A percentile compares a stretch with the other conserved stretches of the same genome.
Evolutionary conservation across 2,113 vertebrate species (phyloP).

Genomic region (Kryptolebias marmoratus): DNA sequence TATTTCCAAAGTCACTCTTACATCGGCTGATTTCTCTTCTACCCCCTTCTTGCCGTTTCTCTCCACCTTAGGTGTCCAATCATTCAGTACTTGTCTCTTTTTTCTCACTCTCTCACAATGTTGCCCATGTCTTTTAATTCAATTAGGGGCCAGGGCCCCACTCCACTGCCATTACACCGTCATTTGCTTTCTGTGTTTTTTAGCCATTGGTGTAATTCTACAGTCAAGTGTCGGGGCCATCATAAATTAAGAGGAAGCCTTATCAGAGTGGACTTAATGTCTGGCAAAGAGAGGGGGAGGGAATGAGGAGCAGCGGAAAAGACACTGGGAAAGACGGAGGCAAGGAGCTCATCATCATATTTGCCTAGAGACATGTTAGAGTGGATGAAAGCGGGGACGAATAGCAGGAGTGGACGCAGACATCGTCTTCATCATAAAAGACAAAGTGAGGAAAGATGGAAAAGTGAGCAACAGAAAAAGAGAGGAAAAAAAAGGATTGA

Average conservation of each 20-base stretch:
- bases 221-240: conserved; percentile 79
- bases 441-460: conserved; percentile 71
- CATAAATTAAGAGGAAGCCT: conserved; percentile 79
- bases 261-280: conserved; percentile 73
- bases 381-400: conserved; percentile 70
- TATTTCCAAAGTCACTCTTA: conserved; percentile 57
- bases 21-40: conserved; percentile 30
- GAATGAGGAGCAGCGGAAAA: conserved; percentile 44
- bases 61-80: conserved; percentile 47
- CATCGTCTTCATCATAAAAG: conserved; percentile 76
- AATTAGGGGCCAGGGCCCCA: conserved; percentile 92
- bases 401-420: conserved; percentile 71
- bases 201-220: conserved; percentile 85
- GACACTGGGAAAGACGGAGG: conserved; percentile 59
- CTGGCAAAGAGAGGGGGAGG: conserved; percentile 67
- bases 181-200: conserved; percentile 86
- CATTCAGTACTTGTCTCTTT: conserved; percentile 46
- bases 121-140: conserved; percentile 91
- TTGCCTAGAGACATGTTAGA: conserved; percentile 82
- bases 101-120: conserved; percentile 43
- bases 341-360: conserved; percentile 77
- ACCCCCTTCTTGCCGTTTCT: conserved; percentile 36
- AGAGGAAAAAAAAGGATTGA: conserved; percentile 46
- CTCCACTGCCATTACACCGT: conserved; percentile 90
- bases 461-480: conserved; percentile 69